Evolutionary conservation across 2,888 invertebrate species (phyloP).

Genomic region (Xanthorhoe designata): DNA sequence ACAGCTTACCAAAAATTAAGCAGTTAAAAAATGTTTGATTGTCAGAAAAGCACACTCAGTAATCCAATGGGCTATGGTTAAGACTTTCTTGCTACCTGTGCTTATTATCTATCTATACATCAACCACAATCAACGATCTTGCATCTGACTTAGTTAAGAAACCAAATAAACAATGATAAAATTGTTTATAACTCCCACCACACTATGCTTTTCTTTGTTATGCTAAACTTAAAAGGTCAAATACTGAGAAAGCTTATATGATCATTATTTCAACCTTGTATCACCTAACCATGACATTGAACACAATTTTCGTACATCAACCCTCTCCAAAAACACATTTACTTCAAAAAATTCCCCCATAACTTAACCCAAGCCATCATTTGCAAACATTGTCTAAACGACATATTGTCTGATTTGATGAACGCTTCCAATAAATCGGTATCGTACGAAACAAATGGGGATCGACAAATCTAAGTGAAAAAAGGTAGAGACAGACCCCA

Average conservation of each 20-base stretch:
- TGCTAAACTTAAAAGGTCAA: too few relatives aligned
- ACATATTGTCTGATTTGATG: conserved; percentile 17
- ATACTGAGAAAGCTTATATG: background rate
- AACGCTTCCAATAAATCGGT: conserved; percentile 28
- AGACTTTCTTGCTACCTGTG: too few relatives aligned
- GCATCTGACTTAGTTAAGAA: too few relatives aligned
- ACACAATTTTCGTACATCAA: conserved; percentile 4
- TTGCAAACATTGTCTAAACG: conserved; percentile 17
- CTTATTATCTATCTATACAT: too few relatives aligned
- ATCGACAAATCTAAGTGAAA: conserved; percentile 16
- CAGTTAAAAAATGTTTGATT: too few relatives aligned
- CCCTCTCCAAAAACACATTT: conserved; percentile 12
- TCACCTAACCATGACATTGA: conserved; percentile 21
- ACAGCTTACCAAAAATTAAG: too few relatives aligned
- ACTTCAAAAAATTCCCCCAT: conserved; percentile 9
- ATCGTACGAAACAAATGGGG: conserved; percentile 17
- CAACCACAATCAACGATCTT: too few relatives aligned
- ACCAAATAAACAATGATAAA: too few relatives aligned
- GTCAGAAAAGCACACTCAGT: too few relatives aligned
- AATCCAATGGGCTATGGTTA: too few relatives aligned
- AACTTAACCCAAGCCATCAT: conserved; percentile 16
- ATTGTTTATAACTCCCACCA: too few relatives aligned
- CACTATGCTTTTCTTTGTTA: too few relatives aligned
- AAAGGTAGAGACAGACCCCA: conserved; percentile 12
- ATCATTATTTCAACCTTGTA: background rate